Conservation (phyloP, 2,113 vertebrate genomes). For the Seriola quinqueradiata region DNA sequence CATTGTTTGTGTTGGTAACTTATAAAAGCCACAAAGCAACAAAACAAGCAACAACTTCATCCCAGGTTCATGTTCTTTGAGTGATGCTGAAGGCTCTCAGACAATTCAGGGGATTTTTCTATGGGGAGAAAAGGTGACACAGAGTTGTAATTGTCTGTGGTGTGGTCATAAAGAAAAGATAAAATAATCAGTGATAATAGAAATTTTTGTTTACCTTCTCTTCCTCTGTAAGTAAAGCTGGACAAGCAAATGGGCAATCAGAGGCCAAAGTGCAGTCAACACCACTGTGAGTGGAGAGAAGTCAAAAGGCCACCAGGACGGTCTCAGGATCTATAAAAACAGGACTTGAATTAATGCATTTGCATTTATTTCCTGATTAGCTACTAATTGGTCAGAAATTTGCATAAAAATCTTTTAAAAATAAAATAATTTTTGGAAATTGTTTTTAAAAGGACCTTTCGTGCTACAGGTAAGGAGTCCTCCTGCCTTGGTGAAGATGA, state of each 20-base stretch:
- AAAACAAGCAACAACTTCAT: slow-evolving; percentile 32
- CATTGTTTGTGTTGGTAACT: not conserved
- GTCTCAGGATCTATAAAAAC: slow-evolving; percentile 81
- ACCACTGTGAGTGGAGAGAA: slow-evolving; percentile 86
- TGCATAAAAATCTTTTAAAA: not conserved
- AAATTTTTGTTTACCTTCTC: slow-evolving; percentile 84
- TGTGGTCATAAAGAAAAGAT: not conserved
- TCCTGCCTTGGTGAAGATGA: slow-evolving; percentile 51
- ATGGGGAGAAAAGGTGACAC: slow-evolving; percentile 9
- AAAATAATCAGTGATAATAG: not conserved
- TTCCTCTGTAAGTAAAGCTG: slow-evolving; percentile 90
- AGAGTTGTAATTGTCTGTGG: not conserved
- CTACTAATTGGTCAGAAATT: slow-evolving; percentile 5
- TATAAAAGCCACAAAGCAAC: slow-evolving; percentile 25
- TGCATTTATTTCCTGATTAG: not conserved
- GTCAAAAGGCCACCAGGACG: slow-evolving; percentile 93
- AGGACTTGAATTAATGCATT: not conserved
- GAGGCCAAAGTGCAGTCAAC: slow-evolving; percentile 91
- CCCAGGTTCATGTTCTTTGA: not conserved
- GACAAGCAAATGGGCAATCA: slow-evolving; percentile 91
- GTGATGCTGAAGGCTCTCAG: not conserved
- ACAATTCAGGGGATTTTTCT: slow-evolving; percentile 69
- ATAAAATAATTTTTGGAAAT: not conserved
- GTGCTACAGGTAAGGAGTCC: slow-evolving; percentile 22
- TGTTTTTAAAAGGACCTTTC: slow-evolving; percentile 51